Evolutionary conservation across 2,888 invertebrate genomes (phyloP), one percentile per base, ranked within the genome.

Genomic region (Acronicta leporina): DNA sequence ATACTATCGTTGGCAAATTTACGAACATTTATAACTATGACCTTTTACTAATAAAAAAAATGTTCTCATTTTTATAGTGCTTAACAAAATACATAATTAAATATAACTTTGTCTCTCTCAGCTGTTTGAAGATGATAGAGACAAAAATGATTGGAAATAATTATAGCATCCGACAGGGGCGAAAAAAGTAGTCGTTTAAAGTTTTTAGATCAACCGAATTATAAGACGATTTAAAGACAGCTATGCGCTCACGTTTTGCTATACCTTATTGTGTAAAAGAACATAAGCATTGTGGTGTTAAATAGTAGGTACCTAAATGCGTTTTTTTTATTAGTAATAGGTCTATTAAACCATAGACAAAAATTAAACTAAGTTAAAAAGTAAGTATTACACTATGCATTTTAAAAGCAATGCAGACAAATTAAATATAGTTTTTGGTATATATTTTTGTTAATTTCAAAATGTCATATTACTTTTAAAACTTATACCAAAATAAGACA

Each of bases 371-470:
- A 53, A 33, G 1, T 35, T 60, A 70, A 52, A n/a, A 40, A 20
- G 30, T 20, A 44, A 49, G 49, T 5, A 60, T 44, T 48, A 70
- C 35, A 38, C 46, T 56, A 56, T 27, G 27, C 66, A 54, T 61
- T 44, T 51, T 35, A 61, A 69, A 60, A 60, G 33, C 43, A 65
- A 60, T 46, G 49, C 52, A 47, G 41, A 47, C 41, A 53, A 43
- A 63, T 46, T 63, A 73, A 65, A 68, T 68, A 55, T 46, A 73
- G 49, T 75, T 73, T 75, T 75, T 76, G 75, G 75, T 71, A 73
- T 70, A 75, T 75, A 76, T 53, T 55, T 71, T 46, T 47, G 61
- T 70, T 68, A 63, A 56, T 68, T 65, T 66, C 9, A 62, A 65
- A 67, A 73, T 75, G 75, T 75, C 75, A 73, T 44, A 64, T 51